These are phyloP conservation scores for Pantelozetes paolii DNA, from an alignment of 2,888 invertebrate species.

Conservation along the genomic window DNA sequence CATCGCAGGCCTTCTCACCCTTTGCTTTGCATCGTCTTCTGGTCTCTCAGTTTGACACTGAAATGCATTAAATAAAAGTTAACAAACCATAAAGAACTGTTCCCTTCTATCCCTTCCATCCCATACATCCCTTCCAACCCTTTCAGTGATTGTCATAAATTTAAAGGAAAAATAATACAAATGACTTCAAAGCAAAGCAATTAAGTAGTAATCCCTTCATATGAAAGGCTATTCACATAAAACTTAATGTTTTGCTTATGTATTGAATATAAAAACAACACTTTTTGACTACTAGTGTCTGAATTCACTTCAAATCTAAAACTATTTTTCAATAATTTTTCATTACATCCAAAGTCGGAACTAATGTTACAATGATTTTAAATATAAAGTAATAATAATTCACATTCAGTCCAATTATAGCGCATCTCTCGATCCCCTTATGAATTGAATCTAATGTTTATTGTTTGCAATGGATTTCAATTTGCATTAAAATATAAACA, in stretches of 20 bases:
- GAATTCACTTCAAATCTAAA: not conserved
- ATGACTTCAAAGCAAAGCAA: slow-evolving; percentile 24
- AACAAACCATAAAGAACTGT: slow-evolving; percentile 34
- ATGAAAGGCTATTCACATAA: slow-evolving; percentile 21
- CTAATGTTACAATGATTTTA: slow-evolving; percentile 30
- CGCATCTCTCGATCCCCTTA: not conserved
- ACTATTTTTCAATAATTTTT: slow-evolving; percentile 22
- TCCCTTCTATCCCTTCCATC: slow-evolving; percentile 1
- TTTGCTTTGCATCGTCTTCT: slow-evolving; percentile 5
- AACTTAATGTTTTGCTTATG: slow-evolving; percentile 23
- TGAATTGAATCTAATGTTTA: slow-evolving; percentile 18
- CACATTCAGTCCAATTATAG: slow-evolving; percentile 19
- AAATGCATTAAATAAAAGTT: slow-evolving; percentile 29
- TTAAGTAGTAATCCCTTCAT: slow-evolving; percentile 29
- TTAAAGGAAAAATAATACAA: slow-evolving; percentile 17
- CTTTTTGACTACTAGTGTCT: not conserved
- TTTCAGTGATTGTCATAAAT: slow-evolving; percentile 22
- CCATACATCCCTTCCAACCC: not conserved
- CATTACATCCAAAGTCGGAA: slow-evolving; percentile 17
- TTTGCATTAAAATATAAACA: slow-evolving; percentile 16
- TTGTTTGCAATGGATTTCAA: not conserved
- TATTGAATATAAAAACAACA: not conserved
- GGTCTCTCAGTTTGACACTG: slow-evolving; percentile 2
- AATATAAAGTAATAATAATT: slow-evolving; percentile 27
- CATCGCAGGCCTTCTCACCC: not conserved